phyloP scores from a whole-genome alignment of 2,113 vertebrate species.

The Semicossyphus pulcher region DNA sequence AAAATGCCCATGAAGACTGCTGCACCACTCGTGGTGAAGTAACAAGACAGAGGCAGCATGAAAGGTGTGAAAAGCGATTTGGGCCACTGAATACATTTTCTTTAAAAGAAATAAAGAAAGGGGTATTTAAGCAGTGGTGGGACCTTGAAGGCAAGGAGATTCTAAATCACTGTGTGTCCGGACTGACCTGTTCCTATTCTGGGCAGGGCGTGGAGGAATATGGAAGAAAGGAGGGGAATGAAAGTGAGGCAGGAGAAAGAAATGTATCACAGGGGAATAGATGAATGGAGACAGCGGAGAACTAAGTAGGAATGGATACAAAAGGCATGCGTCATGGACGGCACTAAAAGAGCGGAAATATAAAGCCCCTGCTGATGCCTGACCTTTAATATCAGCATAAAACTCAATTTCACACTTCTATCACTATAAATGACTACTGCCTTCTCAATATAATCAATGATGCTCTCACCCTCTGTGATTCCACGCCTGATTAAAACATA shows the following conservation, averaged over 20 bases:
- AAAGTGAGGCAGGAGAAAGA: conserved; percentile 38
- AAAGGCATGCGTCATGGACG: conserved; percentile 15
- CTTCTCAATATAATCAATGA: conserved; percentile 31
- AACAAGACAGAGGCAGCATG: conserved; percentile 4
- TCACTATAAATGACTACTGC: conserved; percentile 22
- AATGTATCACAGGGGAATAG: conserved; percentile 39
- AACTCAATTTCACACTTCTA: conserved; percentile 42
- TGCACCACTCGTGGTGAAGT: not conserved
- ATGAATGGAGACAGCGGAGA: conserved; percentile 18
- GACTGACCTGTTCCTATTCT: conserved; percentile 37
- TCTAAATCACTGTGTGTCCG: conserved; percentile 20
- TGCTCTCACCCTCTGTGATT: conserved; percentile 18
- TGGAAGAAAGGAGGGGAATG: conserved; percentile 32
- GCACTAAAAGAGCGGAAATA: conserved; percentile 19
- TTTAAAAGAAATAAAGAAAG: conserved; percentile 18
- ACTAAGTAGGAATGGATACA: conserved; percentile 10
- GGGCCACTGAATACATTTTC: not conserved
- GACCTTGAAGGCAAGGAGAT: conserved; percentile 29
- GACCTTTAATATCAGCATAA: conserved; percentile 47
- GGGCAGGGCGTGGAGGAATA: conserved; percentile 34
- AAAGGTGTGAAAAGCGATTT: conserved; percentile 19
- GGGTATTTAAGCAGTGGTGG: conserved; percentile 7
- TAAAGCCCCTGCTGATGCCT: conserved; percentile 14
- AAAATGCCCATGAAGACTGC: conserved; percentile 44
- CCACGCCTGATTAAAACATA: conserved; percentile 28